A percentile compares a stretch with the other conserved stretches of the same genome.
phyloP scores from a whole-genome alignment of 2,113 vertebrate genomes.

The Solea solea region DNA sequence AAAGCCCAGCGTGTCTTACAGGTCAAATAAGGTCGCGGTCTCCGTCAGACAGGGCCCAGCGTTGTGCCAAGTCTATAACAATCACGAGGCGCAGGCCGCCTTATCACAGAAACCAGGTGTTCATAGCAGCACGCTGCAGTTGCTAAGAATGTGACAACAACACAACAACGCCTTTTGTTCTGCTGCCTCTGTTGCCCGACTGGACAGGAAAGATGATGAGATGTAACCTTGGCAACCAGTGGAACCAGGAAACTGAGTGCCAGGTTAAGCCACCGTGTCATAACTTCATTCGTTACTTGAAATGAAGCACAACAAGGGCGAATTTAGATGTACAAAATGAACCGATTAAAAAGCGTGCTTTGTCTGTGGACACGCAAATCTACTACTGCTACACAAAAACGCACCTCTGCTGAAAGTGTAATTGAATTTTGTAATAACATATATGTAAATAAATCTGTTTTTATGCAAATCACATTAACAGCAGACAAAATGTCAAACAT shows the following conservation, averaged over 20 bases:
- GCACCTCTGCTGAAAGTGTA: slow-evolving; percentile 11
- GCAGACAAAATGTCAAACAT: slow-evolving; percentile 23
- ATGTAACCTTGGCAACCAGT: slow-evolving; percentile 56
- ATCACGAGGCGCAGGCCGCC: slow-evolving; percentile 52
- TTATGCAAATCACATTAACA: slow-evolving; percentile 35
- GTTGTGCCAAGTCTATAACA: slow-evolving; percentile 55
- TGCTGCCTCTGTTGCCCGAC: slow-evolving; percentile 41
- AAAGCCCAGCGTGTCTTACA: slow-evolving; percentile 50
- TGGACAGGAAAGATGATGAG: slow-evolving; percentile 52
- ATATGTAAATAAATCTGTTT: background rate
- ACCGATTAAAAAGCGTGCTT: background rate
- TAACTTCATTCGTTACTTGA: background rate
- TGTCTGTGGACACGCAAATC: slow-evolving; percentile 7
- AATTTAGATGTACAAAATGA: background rate
- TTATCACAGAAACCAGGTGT: slow-evolving; percentile 70
- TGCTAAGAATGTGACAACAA: slow-evolving; percentile 60
- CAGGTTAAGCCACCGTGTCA: background rate
- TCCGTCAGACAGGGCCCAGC: slow-evolving; percentile 40
- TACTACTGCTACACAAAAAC: background rate
- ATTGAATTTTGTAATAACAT: slow-evolving; percentile 17
- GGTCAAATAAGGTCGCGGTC: slow-evolving; percentile 66
- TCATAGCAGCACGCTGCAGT: slow-evolving; percentile 62
- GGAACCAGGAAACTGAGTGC: background rate
- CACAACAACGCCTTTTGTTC: slow-evolving; percentile 20
- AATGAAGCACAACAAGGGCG: background rate